Percentiles rank a stretch among this genome's conserved stretches.
These are phyloP conservation scores for Drosophila neoperkinsi DNA, from an alignment of 2,888 invertebrate genomes.

Conservation along the genomic window DNA sequence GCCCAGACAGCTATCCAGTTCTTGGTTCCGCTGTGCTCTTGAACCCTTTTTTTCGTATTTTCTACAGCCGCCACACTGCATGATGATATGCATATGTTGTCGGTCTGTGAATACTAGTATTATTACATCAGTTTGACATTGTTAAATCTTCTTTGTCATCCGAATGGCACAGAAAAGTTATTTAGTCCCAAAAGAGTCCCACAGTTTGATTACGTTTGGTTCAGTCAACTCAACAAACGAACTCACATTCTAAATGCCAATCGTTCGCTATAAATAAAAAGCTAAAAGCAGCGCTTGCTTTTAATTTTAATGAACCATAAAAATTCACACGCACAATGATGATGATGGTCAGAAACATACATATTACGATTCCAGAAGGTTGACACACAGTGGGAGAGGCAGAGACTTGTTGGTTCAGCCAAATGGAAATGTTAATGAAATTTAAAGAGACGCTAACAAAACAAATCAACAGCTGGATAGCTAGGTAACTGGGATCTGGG, in stretches of 20 bases:
- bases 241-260: conserved; percentile 64
- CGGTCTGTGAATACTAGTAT: neutral
- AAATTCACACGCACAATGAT: conserved; percentile 76
- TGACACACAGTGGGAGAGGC: conserved; percentile 52
- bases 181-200: conserved; percentile 21
- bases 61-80: conserved; percentile 11
- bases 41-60: conserved; percentile 32
- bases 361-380: conserved; percentile 61
- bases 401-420: conserved; percentile 17
- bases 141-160: conserved; percentile 21
- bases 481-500: conserved; percentile 16
- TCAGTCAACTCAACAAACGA: conserved; percentile 37
- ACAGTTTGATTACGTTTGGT: conserved; percentile 37
- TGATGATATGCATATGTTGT: conserved; percentile 47
- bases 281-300: conserved; percentile 54
- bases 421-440: conserved; percentile 76
- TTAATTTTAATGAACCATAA: conserved; percentile 81
- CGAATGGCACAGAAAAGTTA: conserved; percentile 30
- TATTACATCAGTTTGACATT: conserved; percentile 36
- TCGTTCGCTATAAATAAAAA: conserved; percentile 66
- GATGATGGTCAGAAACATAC: conserved; percentile 30
- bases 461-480: conserved; percentile 55
- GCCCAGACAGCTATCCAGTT: conserved; percentile 38
- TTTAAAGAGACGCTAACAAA: conserved; percentile 75
- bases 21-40: conserved; percentile 18